Conservation (phyloP, 2,797 vertebrate genomes). For the Micropoecilia bifurca region DNA sequence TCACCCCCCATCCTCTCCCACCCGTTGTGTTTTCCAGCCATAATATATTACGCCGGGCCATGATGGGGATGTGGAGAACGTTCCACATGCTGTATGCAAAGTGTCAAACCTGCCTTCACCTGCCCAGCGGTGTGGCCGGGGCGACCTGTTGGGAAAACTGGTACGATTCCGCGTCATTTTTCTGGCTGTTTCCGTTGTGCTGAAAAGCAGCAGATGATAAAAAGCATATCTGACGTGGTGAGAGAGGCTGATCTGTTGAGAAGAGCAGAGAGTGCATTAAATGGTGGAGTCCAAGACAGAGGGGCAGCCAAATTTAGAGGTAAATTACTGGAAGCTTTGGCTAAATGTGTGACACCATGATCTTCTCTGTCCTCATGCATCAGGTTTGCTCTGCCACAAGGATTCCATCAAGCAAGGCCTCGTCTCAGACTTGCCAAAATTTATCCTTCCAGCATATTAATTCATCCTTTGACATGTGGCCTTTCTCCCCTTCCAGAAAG, state of each 20-base stretch:
- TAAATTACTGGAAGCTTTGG: constrained; percentile 42
- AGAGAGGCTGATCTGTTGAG: constrained; percentile 15
- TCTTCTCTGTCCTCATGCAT: constrained; percentile 48
- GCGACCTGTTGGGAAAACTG: constrained; percentile 15
- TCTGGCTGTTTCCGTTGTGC: constrained; percentile 3
- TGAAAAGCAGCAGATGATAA: constrained; percentile 12
- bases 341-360: constrained; percentile 42
- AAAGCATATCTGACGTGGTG: constrained; percentile 10
- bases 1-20: not conserved
- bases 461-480: constrained; percentile 63
- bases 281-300: constrained; percentile 2
- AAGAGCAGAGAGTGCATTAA: constrained; percentile 5
- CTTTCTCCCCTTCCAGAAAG: constrained; percentile 52
- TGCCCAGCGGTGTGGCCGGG: constrained; percentile 57
- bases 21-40: constrained; percentile 54
- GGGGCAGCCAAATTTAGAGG: constrained; percentile 25
- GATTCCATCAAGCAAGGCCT: constrained; percentile 50
- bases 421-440: constrained; percentile 61
- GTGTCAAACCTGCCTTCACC: constrained; percentile 46
- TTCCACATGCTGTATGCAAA: constrained; percentile 53
- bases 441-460: constrained; percentile 65
- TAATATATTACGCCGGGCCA: constrained; percentile 56
- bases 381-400: constrained; percentile 41
- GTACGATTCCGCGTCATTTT: constrained; percentile 26
- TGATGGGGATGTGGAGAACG: constrained; percentile 51